Evolutionary conservation across 2,797 vertebrate genomes (phyloP), one percentile per base, ranked within the genome.

Genomic region (Chelonia mydas): DNA sequence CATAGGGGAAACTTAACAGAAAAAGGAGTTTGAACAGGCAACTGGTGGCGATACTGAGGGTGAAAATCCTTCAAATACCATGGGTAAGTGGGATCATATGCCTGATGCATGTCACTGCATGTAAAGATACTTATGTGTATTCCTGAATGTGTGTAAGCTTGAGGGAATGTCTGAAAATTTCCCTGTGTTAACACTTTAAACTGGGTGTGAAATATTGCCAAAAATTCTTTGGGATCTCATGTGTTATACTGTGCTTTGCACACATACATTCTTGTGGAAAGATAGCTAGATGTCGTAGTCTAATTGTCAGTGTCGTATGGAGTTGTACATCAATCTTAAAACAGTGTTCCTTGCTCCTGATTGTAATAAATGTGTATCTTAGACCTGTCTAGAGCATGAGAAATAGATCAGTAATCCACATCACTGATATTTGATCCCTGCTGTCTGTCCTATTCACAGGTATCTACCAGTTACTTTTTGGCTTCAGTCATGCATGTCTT

Each of bases 1-100:
- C 59, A 86, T 77, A 65, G 87, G 93, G 88, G 82, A 93, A 9
- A 51, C 51, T 90, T 94, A 86, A 37, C 16, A 84, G 94, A 65
- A 93, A 89, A 91, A 95, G 11, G 49, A 90, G 61, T 90, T 49
- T 92, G 81, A 90, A 16, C 86, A 88, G n/a, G 41, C 76, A 89
- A 33, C 90, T 84, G n/a, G 87, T 61, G 49, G 59, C 87, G 85
- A 41, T 93, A 47, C 50, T 33, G 87, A 81, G 59, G 79, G 27
- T 86, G 78, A 54, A 90, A 91, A 79, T 74, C 74, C 82, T 85
- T 87, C 88, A 57, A 65, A 54, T 47, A 61, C 2, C 1, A 49
- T 55, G 93, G 97, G 97, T 96, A 89, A 96, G 94, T 96, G 90
- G 89, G 89, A 84, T 81, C 19, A 3, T 72, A 65, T 2, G 41